Base-by-base conservation (phyloP, 2,113 vertebrate genomes). In the Microtus richardsoni region DNA sequence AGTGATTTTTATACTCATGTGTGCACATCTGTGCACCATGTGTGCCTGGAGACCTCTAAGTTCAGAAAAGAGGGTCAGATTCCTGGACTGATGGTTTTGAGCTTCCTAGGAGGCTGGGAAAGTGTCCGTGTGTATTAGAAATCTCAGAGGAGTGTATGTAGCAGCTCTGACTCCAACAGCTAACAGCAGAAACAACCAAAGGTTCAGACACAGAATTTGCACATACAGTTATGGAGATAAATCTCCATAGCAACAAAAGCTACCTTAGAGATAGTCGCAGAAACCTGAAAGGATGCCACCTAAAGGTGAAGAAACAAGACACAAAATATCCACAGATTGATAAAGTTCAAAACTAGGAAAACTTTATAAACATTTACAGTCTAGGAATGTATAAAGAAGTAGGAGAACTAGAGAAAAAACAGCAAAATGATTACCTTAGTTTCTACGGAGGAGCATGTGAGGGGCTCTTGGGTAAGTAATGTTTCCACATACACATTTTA, bases 231-330 rank as follows among this genome's bases (percentile, higher is more conserved):
- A 19, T 77, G 10, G 44, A 84, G 2, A 22, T 13, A 94, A 94
- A 49, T 89, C 26, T 77, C 33, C 33, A 94, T 3, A 82, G 24
- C 70, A 95, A 93, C 70, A 93, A 88, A 91, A 92, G 84, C 24
- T 28, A 89, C 89, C 14, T 30, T 19, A 70, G 9, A 86, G 52
- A 77, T 68, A 96, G 74, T 68, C 71, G 30, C 5, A 89, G 62
- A 87, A 83, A 83, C 52, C 30, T 86, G 78, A 41, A 87, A 86
- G 47, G 91, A 78, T 85, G 33, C 66, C 26, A 87, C 0, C 64
- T 58, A 75, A 62, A 88, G 30, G 21, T 62, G 21, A 89, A 86
- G 52, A 89, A 71, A 3, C 5, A 75, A 89, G 64, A 83, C 11
- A 89, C 10, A 89, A 71, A 60, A 95, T 41, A 77, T 44, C 10